Percentiles rank a stretch among this genome's conserved stretches.
Conservation (phyloP, 2,797 vertebrate species). For the Cuculus canorus region DNA sequence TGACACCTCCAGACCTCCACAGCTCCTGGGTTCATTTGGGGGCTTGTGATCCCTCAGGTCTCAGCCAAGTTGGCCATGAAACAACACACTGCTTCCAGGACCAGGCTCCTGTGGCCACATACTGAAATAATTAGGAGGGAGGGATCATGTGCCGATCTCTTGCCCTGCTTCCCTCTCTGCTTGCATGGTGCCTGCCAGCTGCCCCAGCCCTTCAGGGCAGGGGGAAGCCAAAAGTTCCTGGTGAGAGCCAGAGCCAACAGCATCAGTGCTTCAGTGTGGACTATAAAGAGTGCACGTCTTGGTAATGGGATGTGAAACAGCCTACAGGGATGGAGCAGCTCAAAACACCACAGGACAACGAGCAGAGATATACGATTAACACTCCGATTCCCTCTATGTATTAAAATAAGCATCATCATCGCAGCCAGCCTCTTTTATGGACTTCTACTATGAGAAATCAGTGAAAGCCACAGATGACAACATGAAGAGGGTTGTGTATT, state of each 20-base stretch:
- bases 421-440: background rate
- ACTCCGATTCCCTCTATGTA: background rate
- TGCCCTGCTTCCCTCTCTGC: background rate
- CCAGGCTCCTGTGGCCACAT: background rate
- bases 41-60: background rate
- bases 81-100: background rate
- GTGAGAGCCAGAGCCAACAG: background rate
- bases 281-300: accelerated
- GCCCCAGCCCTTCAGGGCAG: background rate
- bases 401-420: background rate
- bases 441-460: background rate
- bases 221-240: background rate
- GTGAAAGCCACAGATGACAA: background rate
- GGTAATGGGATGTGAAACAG: no score
- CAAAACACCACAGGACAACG: background rate
- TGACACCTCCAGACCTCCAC: background rate
- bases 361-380: background rate
- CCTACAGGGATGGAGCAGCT: background rate
- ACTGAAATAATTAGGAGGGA: conserved; percentile 54
- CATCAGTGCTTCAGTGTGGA: background rate
- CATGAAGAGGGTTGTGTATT: background rate
- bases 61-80: conserved; percentile 36
- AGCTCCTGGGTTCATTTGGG: background rate
- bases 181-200: background rate
- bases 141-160: background rate